Conservation (phyloP, 2,888 invertebrate genomes). For the Halocaridina rubra region DNA sequence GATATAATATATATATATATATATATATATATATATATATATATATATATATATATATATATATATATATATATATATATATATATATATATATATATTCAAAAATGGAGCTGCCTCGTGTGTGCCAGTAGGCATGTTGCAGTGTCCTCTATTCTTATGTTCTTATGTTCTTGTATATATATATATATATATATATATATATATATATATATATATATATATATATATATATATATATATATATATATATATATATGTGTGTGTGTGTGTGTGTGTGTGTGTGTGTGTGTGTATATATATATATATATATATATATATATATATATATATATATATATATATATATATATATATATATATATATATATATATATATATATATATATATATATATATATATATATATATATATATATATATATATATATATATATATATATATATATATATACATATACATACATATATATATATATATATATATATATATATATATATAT, state of each 20-base stretch:
- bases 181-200: conserved; percentile 13
- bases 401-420: conserved; percentile 1
- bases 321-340: conserved; percentile 7
- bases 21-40: neutral
- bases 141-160: too few relatives aligned
- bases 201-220: conserved; percentile 20
- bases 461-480: neutral
- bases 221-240: conserved; percentile 13
- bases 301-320: neutral
- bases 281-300: conserved; percentile 2
- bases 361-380: conserved; percentile 25
- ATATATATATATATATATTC: neutral
- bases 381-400: conserved; percentile 19
- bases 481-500: neutral
- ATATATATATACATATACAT: conserved; percentile 9
- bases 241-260: conserved; percentile 11
- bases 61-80: neutral
- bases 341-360: conserved; percentile 10
- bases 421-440: conserved; percentile 1
- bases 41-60: conserved; percentile 28
- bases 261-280: neutral
- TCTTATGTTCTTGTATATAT: too few relatives aligned
- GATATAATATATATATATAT: too few relatives aligned
- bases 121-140: too few relatives aligned
- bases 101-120: too few relatives aligned